Base-by-base conservation (phyloP, 2,888 invertebrate species). In the Cyclophora albipunctata region DNA sequence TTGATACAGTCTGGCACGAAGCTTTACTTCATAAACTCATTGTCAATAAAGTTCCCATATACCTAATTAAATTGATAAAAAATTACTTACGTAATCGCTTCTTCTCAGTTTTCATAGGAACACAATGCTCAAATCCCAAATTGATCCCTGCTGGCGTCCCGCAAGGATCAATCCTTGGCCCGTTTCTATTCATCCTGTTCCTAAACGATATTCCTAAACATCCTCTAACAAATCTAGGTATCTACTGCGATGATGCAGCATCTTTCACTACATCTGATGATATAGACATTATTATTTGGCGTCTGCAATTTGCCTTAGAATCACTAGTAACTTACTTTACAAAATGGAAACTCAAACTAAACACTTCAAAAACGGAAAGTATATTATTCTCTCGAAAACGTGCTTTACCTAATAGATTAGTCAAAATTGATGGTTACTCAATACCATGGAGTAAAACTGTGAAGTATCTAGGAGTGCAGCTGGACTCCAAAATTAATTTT, bases 91-190 rank as follows among this genome's bases (percentile, higher is more conserved):
- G 1, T 7, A n/a, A 33, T 3, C 40, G 46, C 7, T 42, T 34
- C 34, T 47, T 47, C 6, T 34, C 7, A 20, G 47, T 47, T 7
- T 35, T 42, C 5, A 47, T 47, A 5, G 42, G 42, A 2, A 34
- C n/a, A 34, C 5, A 6, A 4, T 45, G 35, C 4, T 48, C 48
- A n/a, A 20, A 6, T 34, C 3, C 40, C 5, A n/a, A 40, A 5
- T 40, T 4, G 7, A 40, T 48, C 33, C 44, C 40, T 3, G 48
- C 45, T 6, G 44, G 48, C 34, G 40, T 40, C 5, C 57, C 57
- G 0, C 54, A 51, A 35, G 55, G 58, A 0, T 53, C 53, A 4
- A 52, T 54, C 2, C 45, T 51, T 3, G 51, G 51, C 5, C 51
- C 51, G 3, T 48, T 42, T 5, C 41, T 51, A 3, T 51, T 51